Conservation (phyloP, 2,797 vertebrate species). For the Helostoma temminkii region DNA sequence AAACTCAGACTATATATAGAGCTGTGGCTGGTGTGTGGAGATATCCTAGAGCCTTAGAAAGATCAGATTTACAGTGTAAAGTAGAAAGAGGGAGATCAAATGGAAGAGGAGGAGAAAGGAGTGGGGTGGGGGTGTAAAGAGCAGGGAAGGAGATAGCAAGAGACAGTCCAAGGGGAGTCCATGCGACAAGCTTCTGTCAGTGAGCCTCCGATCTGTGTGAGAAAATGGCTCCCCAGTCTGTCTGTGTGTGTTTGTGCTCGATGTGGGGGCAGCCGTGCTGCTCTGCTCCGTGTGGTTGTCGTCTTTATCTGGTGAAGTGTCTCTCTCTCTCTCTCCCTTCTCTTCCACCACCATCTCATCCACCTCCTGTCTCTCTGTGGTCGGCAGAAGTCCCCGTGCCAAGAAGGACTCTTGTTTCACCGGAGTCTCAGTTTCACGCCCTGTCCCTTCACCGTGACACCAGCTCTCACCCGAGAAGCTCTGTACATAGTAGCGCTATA, state of each 20-base stretch:
- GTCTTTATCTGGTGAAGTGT: slow-evolving; percentile 52
- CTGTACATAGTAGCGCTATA: slow-evolving; percentile 82
- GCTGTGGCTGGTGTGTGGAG: slow-evolving; percentile 56
- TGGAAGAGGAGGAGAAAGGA: slow-evolving; percentile 36
- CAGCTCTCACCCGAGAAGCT: slow-evolving; percentile 58
- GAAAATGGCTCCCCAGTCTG: slow-evolving; percentile 61
- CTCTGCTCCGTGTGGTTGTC: slow-evolving; percentile 51
- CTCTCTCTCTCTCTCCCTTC: slow-evolving; percentile 19
- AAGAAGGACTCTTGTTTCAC: slow-evolving; percentile 72
- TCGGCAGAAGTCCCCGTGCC: slow-evolving; percentile 69
- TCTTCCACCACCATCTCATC: slow-evolving; percentile 36
- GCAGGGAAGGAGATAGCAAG: slow-evolving; percentile 40
- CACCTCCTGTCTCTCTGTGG: slow-evolving; percentile 51
- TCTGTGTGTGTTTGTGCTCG: slow-evolving; percentile 36
- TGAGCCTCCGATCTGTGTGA: slow-evolving; percentile 44
- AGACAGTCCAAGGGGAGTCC: slow-evolving; percentile 35
- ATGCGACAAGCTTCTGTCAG: slow-evolving; percentile 40
- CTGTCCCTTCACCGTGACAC: slow-evolving; percentile 56
- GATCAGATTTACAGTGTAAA: slow-evolving; percentile 63
- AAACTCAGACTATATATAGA: slow-evolving; percentile 56
- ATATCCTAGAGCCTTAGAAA: slow-evolving; percentile 61
- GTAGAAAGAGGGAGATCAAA: slow-evolving; percentile 58
- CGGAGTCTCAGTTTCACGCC: slow-evolving; percentile 65
- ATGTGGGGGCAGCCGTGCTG: slow-evolving; percentile 37
- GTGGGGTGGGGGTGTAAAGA: slow-evolving; percentile 1